A percentile compares a stretch with the other conserved stretches of the same genome.
phyloP scores from a whole-genome alignment of 2,113 vertebrate genomes.

The Felis catus region F.catus_Fca126_mat1.0 CM031416.1:87154001-87154500 shows the following conservation, averaged over 20 bases:
- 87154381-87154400: conserved; percentile 14
- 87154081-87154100: neutral
- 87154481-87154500: conserved; percentile 41
- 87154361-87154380: neutral
- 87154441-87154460: neutral
- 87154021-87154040: neutral
- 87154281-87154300: neutral
- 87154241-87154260: neutral
- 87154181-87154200: neutral
- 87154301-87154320: neutral
- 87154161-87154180: conserved; percentile 37
- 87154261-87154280: neutral
- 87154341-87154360: neutral
- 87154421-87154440: neutral
- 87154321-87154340: neutral
- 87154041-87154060: neutral
- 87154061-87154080: neutral
- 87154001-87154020: neutral
- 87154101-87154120: neutral
- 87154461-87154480: conserved; percentile 7
- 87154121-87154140: neutral
- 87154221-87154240: neutral
- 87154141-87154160: neutral
- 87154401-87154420: neutral
- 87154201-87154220: neutral